Conservation (phyloP, 1,140 invertebrate genomes). For the Oryctes rhinoceros region DNA sequence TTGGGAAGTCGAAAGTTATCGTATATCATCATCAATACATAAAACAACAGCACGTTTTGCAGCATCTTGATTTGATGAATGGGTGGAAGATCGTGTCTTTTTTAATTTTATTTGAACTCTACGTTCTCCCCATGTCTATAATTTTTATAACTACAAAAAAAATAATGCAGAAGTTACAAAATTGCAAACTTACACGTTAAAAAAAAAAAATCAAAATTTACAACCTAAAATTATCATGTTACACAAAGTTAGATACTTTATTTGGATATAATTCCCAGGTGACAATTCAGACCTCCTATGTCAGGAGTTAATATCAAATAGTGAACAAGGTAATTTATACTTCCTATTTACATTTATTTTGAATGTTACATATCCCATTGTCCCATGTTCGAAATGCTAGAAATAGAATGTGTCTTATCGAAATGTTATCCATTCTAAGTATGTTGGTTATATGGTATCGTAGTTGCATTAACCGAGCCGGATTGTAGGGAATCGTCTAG, state of each 20-base stretch:
- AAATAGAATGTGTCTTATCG: not conserved
- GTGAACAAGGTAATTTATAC: slow-evolving; percentile 47
- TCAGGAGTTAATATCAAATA: slow-evolving; percentile 64
- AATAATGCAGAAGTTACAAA: too few species aligned
- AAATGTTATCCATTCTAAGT: not conserved
- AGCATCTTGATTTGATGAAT: too few species aligned
- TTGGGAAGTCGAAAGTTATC: too few species aligned
- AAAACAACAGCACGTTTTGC: too few species aligned
- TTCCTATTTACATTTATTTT: slow-evolving; percentile 3
- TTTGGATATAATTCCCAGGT: slow-evolving; percentile 56
- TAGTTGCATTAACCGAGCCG: not conserved
- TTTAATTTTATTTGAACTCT: too few species aligned
- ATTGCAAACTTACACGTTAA: too few species aligned
- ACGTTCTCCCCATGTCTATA: not conserved
- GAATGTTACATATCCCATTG: slow-evolving; percentile 4
- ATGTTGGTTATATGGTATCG: not conserved
- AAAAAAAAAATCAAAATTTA: too few species aligned
- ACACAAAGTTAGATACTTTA: slow-evolving; percentile 25
- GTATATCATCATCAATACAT: too few species aligned
- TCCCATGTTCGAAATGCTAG: not conserved
- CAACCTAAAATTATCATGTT: not conserved
- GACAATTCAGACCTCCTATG: slow-evolving; percentile 68
- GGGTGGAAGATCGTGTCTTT: too few species aligned
- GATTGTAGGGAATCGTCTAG: not conserved
- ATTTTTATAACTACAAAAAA: slow-evolving; percentile 1